Evolutionary conservation across 2,888 invertebrate species (phyloP).

Genomic region (Acanthosepion esculentum): DNA sequence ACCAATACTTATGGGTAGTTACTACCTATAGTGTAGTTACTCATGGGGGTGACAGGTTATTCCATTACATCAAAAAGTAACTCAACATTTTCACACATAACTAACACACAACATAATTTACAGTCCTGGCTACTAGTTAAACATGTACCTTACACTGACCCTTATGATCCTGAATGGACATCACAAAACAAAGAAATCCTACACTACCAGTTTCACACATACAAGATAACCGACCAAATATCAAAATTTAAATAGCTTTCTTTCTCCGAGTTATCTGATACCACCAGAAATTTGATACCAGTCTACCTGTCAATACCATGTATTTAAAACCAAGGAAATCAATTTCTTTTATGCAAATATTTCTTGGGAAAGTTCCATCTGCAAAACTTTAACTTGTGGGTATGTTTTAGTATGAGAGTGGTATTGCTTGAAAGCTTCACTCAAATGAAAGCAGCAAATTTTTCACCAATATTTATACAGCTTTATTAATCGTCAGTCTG

Average conservation of each 20-base stretch:
- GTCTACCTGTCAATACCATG: conserved; percentile 33
- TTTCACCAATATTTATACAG: too few relatives aligned
- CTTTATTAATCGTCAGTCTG: too few relatives aligned
- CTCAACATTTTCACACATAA: background rate
- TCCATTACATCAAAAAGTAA: too few relatives aligned
- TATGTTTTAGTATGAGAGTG: too few relatives aligned
- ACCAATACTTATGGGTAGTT: too few relatives aligned
- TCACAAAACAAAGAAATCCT: conserved; percentile 11
- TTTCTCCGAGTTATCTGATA: background rate
- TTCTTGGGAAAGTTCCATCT: background rate
- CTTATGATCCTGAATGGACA: background rate
- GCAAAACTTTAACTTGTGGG: background rate
- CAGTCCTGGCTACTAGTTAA: background rate
- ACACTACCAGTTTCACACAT: background rate
- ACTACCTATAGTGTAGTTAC: too few relatives aligned
- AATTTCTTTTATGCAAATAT: conserved; percentile 6
- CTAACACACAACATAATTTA: background rate
- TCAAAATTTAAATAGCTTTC: background rate
- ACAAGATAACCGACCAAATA: background rate
- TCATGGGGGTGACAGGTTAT: too few relatives aligned
- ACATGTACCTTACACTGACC: background rate
- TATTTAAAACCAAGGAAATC: background rate
- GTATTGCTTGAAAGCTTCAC: too few relatives aligned
- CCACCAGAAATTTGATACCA: background rate
- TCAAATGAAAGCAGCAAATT: too few relatives aligned